These are phyloP conservation scores for Poeciliopsis turrubarensis DNA, from an alignment of 2,113 vertebrate species.

Conservation along the genomic window DNA sequence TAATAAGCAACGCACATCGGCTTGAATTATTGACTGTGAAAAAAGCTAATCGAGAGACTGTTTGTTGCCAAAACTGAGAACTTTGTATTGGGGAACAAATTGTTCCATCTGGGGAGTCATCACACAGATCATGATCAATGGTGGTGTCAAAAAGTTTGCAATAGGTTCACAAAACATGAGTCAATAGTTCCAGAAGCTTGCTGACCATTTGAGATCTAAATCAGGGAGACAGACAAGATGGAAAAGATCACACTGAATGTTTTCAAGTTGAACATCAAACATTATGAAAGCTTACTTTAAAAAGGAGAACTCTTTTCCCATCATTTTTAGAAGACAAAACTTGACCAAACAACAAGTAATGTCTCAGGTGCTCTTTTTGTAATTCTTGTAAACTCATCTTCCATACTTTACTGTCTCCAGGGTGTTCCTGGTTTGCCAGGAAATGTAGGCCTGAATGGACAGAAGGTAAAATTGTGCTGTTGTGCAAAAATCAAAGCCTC, in stretches of 20 bases:
- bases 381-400: neutral
- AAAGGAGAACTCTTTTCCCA: neutral
- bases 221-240: slow-evolving; percentile 36
- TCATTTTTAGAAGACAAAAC: neutral
- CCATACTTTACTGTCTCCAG: slow-evolving; percentile 55
- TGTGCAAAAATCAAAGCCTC: slow-evolving; percentile 1
- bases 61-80: slow-evolving; percentile 17
- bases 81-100: slow-evolving; percentile 63
- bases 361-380: neutral
- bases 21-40: slow-evolving; percentile 41
- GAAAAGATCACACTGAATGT: slow-evolving; percentile 37
- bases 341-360: neutral
- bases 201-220: slow-evolving; percentile 52
- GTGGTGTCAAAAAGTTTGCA: slow-evolving; percentile 45
- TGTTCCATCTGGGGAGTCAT: slow-evolving; percentile 57
- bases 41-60: slow-evolving; percentile 53
- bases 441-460: slow-evolving; percentile 71
- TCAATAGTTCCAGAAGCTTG: slow-evolving; percentile 68
- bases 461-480: slow-evolving; percentile 57
- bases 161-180: slow-evolving; percentile 65
- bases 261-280: slow-evolving; percentile 30
- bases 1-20: slow-evolving; percentile 28
- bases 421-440: slow-evolving; percentile 81
- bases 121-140: slow-evolving; percentile 53
- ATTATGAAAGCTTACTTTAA: neutral